phyloP scores from a whole-genome alignment of 2,888 invertebrate genomes.

The Malacosoma neustria region DNA sequence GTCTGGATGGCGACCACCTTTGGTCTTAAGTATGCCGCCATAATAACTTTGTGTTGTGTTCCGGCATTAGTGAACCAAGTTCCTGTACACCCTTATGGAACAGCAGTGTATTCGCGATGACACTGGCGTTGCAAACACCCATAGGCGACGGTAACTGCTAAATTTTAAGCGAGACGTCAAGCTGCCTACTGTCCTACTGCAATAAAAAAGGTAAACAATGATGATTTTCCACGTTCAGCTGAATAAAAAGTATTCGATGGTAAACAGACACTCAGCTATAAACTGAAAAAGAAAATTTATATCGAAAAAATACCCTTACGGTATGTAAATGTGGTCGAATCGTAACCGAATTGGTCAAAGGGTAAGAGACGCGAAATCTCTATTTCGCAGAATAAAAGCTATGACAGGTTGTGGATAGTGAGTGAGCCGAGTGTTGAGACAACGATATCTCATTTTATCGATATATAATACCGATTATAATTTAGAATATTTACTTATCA shows the following conservation, averaged over 20 bases:
- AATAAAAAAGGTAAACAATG: no score
- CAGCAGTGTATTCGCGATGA: no score
- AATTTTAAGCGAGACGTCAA: no score
- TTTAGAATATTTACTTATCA: no score
- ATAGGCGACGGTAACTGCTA: no score
- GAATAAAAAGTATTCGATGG: constrained; percentile 1
- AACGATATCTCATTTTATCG: neutral
- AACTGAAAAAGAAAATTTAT: constrained; percentile 33
- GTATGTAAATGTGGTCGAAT: constrained; percentile 40
- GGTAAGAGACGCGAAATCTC: constrained; percentile 22
- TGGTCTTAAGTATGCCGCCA: no score
- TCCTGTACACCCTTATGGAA: no score
- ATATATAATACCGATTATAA: neutral
- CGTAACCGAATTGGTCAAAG: constrained; percentile 32
- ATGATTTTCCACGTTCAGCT: neutral
- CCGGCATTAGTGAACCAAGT: no score
- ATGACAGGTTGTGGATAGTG: neutral
- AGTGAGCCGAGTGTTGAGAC: neutral
- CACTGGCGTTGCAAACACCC: no score
- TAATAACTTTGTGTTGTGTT: no score
- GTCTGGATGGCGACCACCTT: no score
- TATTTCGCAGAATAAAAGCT: constrained; percentile 30
- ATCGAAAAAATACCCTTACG: constrained; percentile 18
- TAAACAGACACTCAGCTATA: constrained; percentile 19
- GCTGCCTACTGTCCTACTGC: no score